Base-by-base conservation (phyloP, 2,888 invertebrate species). In the Pandemis cinnamomeana region DNA sequence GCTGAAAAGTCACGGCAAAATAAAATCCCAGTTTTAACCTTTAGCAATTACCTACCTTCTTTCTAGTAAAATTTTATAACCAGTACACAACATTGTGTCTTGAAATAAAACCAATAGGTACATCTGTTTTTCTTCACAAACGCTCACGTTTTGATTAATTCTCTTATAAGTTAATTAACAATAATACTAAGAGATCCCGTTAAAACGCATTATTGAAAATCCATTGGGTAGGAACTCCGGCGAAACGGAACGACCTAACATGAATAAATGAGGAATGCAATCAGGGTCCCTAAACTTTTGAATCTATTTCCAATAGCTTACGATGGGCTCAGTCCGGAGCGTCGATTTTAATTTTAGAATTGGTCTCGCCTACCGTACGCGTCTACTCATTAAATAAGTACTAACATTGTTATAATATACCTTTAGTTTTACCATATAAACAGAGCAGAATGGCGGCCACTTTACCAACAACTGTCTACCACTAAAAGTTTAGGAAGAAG, bases 191-290 rank as follows among this genome's bases (percentile, higher is more conserved):
- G 27, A 36, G 51, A 5, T 66, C 20, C n/a, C 36, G 48, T 51
- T 51, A 46, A n/a, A 51, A 51, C 48, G 51, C 36, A 36, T 69
- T 46, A 69, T 69, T 69, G 68, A 60, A 48, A 48, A 60, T 61
- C 61, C 41, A 61, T 60, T 36, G 36, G 7, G 36, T 46, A 10
- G 36, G 10, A 11, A 41, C 20, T 55, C 53, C 53, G 15, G 3
- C 20, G 53, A 55, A 55, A 55, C 53, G 53, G 53, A 55, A 55
- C 53, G 53, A 55, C 53, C 15, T 15, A 55, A 55, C 53, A 55
- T 55, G 53, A 15, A 70, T 51, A 51, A 70, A 48, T 48, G 62
- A 62, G 62, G 62, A 61, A 41, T 51, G 61, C 61, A 51, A 70
- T 63, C 62, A 63, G 62, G 8, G 53, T 53, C 51, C 42, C 15